Conservation (phyloP, 2,797 vertebrate genomes). For the Parotocinclus haroldoi region DNA sequence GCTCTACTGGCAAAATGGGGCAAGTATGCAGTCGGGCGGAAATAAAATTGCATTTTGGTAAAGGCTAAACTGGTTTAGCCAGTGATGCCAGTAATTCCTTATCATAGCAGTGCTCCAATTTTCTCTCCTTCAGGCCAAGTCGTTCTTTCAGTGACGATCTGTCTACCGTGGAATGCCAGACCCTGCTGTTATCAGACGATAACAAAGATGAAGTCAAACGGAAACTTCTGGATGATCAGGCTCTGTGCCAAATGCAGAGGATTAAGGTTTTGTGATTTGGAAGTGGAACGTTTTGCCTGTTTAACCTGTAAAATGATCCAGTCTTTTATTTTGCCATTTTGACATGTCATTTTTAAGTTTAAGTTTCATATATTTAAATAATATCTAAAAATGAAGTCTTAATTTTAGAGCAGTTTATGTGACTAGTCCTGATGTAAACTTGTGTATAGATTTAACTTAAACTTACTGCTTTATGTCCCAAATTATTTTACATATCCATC, state of each 20-base stretch:
- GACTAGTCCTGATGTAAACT: too few species aligned
- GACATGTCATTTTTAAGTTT: too few species aligned
- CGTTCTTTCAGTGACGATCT: slow-evolving; percentile 50
- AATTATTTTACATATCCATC: too few species aligned
- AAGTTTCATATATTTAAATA: too few species aligned
- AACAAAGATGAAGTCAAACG: slow-evolving; percentile 72
- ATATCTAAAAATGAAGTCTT: too few species aligned
- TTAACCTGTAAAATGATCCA: neutral
- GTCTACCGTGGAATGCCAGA: slow-evolving; percentile 60
- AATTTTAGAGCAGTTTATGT: too few species aligned
- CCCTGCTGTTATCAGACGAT: slow-evolving; percentile 72
- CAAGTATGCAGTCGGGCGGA: too few species aligned
- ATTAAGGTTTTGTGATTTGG: slow-evolving; percentile 62
- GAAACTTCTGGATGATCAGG: slow-evolving; percentile 74
- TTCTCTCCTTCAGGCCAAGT: slow-evolving; percentile 40
- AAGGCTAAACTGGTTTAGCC: too few species aligned
- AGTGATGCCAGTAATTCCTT: too few species aligned
- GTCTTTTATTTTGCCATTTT: too few species aligned
- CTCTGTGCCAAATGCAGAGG: slow-evolving; percentile 74
- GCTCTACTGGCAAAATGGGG: slow-evolving; percentile 48
- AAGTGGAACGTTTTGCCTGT: neutral
- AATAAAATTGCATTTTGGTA: neutral
- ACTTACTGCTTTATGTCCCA: too few species aligned
- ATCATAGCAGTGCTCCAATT: neutral
- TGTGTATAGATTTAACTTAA: too few species aligned